These are phyloP conservation scores for Sinocyclocheilus maitianheensis DNA, from an alignment of 2,113 vertebrate species.

Conservation along the genomic window DNA sequence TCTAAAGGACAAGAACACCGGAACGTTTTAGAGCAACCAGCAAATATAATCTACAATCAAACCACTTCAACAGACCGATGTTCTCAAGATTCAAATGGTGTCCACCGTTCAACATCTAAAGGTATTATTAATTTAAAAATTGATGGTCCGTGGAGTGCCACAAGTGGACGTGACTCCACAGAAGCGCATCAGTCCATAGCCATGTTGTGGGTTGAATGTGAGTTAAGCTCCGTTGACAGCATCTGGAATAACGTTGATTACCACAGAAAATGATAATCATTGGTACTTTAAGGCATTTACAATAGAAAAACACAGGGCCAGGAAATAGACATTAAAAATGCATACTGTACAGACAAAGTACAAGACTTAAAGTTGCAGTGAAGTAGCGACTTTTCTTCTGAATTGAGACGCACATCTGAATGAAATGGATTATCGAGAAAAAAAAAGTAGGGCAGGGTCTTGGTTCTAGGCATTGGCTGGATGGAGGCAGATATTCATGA, in stretches of 20 bases:
- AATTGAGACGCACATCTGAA: neutral
- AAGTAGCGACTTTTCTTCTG: neutral
- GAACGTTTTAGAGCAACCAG: slow-evolving; percentile 37
- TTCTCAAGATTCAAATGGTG: neutral
- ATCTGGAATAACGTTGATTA: neutral
- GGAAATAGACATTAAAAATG: neutral
- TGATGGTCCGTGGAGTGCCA: neutral
- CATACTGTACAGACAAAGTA: neutral
- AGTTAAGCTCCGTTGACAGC: neutral
- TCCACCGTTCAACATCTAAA: neutral
- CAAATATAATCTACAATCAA: slow-evolving; percentile 49
- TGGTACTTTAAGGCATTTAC: neutral
- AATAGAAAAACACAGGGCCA: neutral
- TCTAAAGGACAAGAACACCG: slow-evolving; percentile 53
- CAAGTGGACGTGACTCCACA: neutral
- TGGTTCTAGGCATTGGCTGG: neutral
- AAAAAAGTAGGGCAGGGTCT: neutral
- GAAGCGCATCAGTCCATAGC: neutral
- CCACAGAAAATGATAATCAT: neutral
- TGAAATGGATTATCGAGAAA: neutral
- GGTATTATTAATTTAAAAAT: neutral
- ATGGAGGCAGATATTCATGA: neutral
- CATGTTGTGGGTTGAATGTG: neutral
- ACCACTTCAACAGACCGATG: slow-evolving; percentile 17
- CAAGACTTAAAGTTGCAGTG: neutral